phyloP scores from a whole-genome alignment of 2,797 vertebrate genomes.

The Sarcophilus harrisii region DNA sequence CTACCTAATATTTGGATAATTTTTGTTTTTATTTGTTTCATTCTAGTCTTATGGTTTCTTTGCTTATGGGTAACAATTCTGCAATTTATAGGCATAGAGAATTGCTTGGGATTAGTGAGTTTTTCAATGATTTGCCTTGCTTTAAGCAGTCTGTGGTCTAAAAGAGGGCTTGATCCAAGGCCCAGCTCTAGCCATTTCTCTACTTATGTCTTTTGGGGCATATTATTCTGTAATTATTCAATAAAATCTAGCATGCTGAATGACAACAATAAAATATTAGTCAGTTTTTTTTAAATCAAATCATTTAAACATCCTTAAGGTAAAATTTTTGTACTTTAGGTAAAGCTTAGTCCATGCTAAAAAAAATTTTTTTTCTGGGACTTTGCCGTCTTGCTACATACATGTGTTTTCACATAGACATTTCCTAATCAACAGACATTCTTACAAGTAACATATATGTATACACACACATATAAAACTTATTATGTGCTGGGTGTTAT shows the following conservation, averaged over 20 bases:
- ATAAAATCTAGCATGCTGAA: neutral
- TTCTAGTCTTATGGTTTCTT: neutral
- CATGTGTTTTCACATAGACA: neutral
- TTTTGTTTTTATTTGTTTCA: conserved; percentile 32
- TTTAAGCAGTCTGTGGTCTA: neutral
- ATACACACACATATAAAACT: neutral
- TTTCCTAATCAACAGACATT: neutral
- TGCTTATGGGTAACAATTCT: neutral
- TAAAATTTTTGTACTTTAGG: neutral
- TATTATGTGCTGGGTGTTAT: neutral
- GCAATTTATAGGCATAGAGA: neutral
- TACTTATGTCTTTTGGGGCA: neutral
- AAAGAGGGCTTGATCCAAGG: neutral
- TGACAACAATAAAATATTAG: neutral
- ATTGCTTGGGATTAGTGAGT: neutral
- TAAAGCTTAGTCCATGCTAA: neutral
- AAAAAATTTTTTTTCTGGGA: neutral
- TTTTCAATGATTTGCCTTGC: neutral
- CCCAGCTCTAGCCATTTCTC: neutral
- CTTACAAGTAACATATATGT: neutral
- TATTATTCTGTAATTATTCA: neutral
- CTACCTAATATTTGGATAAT: conserved; percentile 15
- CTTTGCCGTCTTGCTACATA: neutral
- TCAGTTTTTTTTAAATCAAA: neutral
- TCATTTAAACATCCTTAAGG: neutral